Evolutionary conservation across 1,140 invertebrate genomes (phyloP), one percentile per base, ranked within the genome.

Genomic region (Lordiphosa collinella): DNA sequence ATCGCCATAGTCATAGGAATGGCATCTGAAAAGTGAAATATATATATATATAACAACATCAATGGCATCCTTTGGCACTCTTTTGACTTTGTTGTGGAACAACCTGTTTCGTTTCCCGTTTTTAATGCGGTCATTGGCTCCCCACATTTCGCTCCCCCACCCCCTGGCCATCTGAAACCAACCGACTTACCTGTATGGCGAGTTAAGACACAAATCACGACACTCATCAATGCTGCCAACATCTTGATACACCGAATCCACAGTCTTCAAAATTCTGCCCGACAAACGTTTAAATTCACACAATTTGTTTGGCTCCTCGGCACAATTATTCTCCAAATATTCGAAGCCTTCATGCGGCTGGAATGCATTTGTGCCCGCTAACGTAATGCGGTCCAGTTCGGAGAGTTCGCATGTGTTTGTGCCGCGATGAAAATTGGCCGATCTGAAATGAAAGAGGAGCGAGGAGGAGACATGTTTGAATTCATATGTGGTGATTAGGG

Each of bases 1-100:
- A 78, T 97, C 96, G 11, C 96, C 96, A 85, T 96, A 97, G 89
- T 98, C 96, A 88, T 96, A 98, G 0, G 96, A 97, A 85, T 97
- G 96, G 88, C 96, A 98, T 82, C 94, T 91, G 89, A 35, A 8
- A 4, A 13, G 34, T 32, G n/a, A 32, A 22, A 44, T 22, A 22
- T 41, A 12, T 25, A 22, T 41, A 12, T 25, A 13, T 31, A 10
- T 12, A 29, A 11, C 10, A 18, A 4, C 5, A 11, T 4, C 22
- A 29, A 43, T 43, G n/a, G 41, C 25, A 44, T 44, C 41, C 41
- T 44, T 44, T 44, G 29, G 41, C 41, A 29, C 41, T 44, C 11
- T 43, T 43, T 29, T 43, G 22, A 43, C 40, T 18, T 22, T 43
- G 40, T 43, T 22, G 40, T 3, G 4, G 18, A 44, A 44, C 41